A percentile compares a stretch with the other conserved stretches of the same genome.
phyloP scores from a whole-genome alignment of 2,888 invertebrate genomes.

The Oxyscelio sp. region DNA sequence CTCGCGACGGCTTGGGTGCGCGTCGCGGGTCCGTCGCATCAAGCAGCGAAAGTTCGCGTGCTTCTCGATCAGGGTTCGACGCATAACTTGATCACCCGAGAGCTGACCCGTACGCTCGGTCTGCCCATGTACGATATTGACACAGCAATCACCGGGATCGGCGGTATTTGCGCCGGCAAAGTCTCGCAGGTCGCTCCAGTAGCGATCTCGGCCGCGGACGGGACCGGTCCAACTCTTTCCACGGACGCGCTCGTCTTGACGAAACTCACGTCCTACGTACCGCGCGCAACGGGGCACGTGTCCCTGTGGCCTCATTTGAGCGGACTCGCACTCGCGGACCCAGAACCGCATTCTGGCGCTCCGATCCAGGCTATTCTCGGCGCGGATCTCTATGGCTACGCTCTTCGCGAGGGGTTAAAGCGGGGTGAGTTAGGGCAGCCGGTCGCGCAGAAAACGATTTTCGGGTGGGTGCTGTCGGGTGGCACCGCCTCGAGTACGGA shows the following conservation, averaged over 20 bases:
- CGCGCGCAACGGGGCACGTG: not conserved
- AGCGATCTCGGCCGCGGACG: not conserved
- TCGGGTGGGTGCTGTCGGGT: too few relatives aligned
- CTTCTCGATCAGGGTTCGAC: not conserved
- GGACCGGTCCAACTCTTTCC: not conserved
- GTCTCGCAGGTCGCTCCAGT: not conserved
- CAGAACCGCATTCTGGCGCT: not conserved
- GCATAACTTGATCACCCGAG: not conserved
- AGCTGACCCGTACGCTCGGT: not conserved
- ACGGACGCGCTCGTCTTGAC: not conserved
- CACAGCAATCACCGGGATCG: not conserved
- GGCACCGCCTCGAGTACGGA: not conserved
- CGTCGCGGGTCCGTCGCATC: too few relatives aligned
- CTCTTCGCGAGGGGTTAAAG: not conserved
- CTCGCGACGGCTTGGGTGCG: too few relatives aligned
- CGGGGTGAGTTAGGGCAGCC: not conserved
- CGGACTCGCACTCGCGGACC: constrained; percentile 31
- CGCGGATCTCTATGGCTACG: constrained; percentile 6
- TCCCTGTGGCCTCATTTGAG: constrained; percentile 35
- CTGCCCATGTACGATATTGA: not conserved
- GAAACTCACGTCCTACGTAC: not conserved
- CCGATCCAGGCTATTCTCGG: not conserved
- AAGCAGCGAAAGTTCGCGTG: too few relatives aligned
- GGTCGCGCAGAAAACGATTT: too few relatives aligned
- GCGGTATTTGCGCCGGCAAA: not conserved